phyloP scores from a whole-genome alignment of 2,113 vertebrate genomes.

The Bubo bubo region DNA sequence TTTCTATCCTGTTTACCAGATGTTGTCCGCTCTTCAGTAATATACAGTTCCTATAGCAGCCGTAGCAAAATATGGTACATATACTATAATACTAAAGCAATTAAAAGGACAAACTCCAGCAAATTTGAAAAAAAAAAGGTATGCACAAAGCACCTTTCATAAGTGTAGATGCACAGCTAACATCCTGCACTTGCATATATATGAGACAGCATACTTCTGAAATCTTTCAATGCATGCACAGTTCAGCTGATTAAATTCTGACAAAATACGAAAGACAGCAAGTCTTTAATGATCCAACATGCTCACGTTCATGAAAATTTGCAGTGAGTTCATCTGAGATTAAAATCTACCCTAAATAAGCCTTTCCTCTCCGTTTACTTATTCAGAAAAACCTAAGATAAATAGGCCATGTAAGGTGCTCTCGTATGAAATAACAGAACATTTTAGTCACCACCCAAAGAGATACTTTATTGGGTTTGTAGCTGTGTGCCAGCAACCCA shows the following conservation, averaged over 20 bases:
- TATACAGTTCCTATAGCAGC: slow-evolving; percentile 40
- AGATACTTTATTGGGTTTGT: neutral
- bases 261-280: neutral
- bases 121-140: neutral
- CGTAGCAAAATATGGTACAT: neutral
- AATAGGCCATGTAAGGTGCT: neutral
- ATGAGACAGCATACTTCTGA: neutral
- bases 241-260: neutral
- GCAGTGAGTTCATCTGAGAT: neutral
- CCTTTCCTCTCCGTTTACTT: neutral
- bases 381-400: neutral
- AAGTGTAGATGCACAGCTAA: neutral
- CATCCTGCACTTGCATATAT: neutral
- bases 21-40: neutral
- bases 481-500: neutral
- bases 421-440: neutral
- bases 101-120: neutral
- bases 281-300: neutral
- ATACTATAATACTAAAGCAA: neutral
- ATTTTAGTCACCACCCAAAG: neutral
- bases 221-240: neutral
- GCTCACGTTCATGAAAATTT: neutral
- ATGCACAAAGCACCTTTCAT: neutral
- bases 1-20: slow-evolving; percentile 7
- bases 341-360: neutral